Conservation (phyloP, 2,888 invertebrate species). For the Cosmia pyralina region DNA sequence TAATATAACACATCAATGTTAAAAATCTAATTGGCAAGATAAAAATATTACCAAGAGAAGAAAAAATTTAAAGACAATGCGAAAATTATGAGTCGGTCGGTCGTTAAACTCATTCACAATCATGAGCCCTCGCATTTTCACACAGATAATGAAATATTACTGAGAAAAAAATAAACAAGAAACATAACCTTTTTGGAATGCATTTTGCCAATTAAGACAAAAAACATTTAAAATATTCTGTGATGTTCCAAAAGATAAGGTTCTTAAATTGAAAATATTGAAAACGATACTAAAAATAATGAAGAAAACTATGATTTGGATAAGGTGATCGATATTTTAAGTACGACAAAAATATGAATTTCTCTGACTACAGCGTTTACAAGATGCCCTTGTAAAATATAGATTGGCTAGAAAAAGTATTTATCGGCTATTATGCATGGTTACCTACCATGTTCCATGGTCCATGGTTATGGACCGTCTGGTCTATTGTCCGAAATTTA, state of each 20-base stretch:
- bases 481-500: constrained; percentile 35
- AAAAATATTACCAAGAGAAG: constrained; percentile 13
- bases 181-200: constrained; percentile 21
- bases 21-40: constrained; percentile 22
- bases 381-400: constrained; percentile 45
- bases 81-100: constrained; percentile 17
- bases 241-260: background rate
- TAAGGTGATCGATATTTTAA: background rate
- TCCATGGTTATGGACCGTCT: too few relatives aligned
- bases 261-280: background rate
- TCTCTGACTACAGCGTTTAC: constrained; percentile 13
- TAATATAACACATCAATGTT: constrained; percentile 28
- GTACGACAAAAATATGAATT: background rate
- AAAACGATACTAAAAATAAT: too few relatives aligned
- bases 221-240: background rate
- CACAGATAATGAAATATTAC: constrained; percentile 38
- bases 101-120: constrained; percentile 41
- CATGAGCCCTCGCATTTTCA: constrained; percentile 32
- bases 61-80: constrained; percentile 28
- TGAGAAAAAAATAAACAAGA: constrained; percentile 25
- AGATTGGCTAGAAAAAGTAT: constrained; percentile 28
- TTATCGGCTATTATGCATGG: constrained; percentile 29
- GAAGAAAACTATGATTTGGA: background rate
- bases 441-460: too few relatives aligned
- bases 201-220: background rate